Base-by-base conservation (phyloP, 2,797 vertebrate species). In the Aphelocoma californica region DNA sequence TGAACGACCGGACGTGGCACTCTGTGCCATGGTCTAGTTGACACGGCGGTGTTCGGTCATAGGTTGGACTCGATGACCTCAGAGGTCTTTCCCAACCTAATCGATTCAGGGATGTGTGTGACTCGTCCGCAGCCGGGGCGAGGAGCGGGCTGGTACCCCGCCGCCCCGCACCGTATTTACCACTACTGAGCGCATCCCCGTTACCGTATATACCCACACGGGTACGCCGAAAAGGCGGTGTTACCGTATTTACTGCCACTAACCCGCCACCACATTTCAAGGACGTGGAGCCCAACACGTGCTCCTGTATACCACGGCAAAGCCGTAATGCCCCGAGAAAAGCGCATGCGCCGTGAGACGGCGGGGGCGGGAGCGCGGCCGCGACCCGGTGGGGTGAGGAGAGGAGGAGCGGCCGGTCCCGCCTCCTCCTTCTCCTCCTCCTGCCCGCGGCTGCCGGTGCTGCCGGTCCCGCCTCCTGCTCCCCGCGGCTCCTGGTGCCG, bases 171-270 rank as follows among this genome's bases (percentile, higher is more conserved):
- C 91, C 71, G 10, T 72, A 88, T 36, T 61, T 40, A 36, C 51
- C 19, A 2, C 18, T 6, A 12, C 1, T 4, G 25, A 72, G 83
- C 38, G 60, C 67, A 57, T 1, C 0, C 0, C 2, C 1, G 1
- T n/a, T 86, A 50, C 81, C 66, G 51, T 38, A 70, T 2, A n/a
- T 14, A 24, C 12, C 12, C 13, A 2, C 4, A 5, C 0, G 4
- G n/a, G 4, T 8, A 12, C 8, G 3, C 8, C 23, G 36, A 0
- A 2, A 0, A 20, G 7, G 18, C 18, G 15, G 26, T 1, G 4
- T 7, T 93, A 90, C 92, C 91, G 67, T 82, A 92, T 18, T 72
- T 38, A 34, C 62, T 2, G 7, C 2, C 31, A 18, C 58, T 51
- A 38, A 45, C 20, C 2, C 36, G 29, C 73, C 32, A 0, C 17